phyloP scores from a whole-genome alignment of 2,888 invertebrate genomes.

The Apotomis capreana region DNA sequence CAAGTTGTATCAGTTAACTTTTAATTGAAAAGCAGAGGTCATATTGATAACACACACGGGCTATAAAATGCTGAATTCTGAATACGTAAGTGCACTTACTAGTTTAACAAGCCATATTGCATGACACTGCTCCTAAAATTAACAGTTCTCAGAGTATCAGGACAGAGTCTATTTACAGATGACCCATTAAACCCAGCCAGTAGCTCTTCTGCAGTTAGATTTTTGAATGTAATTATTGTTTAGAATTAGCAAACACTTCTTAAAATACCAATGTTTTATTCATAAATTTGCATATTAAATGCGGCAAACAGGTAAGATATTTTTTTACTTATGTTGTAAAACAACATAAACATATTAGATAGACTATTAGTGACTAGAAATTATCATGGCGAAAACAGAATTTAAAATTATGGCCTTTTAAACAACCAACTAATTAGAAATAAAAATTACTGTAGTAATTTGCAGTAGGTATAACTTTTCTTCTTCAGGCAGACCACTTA shows the following conservation, averaged over 20 bases:
- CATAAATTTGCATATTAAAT: neutral
- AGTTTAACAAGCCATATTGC: conserved; percentile 8
- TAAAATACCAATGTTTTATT: neutral
- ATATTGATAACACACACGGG: neutral
- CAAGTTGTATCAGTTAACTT: neutral
- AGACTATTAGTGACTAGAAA: too few species aligned
- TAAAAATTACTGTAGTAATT: too few species aligned
- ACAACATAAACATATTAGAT: too few species aligned
- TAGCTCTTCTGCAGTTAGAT: conserved; percentile 21
- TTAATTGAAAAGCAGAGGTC: conserved; percentile 1
- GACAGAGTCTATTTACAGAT: conserved; percentile 56
- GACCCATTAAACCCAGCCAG: conserved; percentile 53
- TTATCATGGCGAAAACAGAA: too few species aligned
- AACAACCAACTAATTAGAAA: too few species aligned
- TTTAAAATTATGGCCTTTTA: too few species aligned
- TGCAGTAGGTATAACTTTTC: too few species aligned
- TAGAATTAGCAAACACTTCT: neutral
- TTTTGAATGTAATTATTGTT: conserved; percentile 4
- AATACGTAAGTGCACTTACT: neutral
- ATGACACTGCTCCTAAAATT: conserved; percentile 33
- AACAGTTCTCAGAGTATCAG: conserved; percentile 25
- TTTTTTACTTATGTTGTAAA: too few species aligned
- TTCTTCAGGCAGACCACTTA: too few species aligned
- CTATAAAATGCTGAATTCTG: too few species aligned
- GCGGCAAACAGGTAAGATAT: too few species aligned